These are phyloP conservation scores for Gortyna flavago DNA, from an alignment of 2,888 invertebrate species.

Conservation along the genomic window DNA sequence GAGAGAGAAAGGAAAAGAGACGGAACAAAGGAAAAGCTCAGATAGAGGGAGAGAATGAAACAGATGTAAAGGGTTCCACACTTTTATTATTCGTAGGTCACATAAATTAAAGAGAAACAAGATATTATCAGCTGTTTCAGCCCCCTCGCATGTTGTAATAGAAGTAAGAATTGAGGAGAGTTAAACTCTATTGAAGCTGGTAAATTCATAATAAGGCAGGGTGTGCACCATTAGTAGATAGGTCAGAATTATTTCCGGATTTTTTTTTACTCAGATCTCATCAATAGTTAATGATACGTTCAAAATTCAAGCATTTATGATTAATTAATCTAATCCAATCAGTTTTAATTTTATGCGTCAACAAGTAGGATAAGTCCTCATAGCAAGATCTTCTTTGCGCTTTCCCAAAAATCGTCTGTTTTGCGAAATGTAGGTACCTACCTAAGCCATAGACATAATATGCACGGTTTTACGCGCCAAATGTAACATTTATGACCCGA, in stretches of 20 bases:
- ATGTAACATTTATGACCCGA: background rate
- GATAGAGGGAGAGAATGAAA: conserved; percentile 5
- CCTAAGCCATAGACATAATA: background rate
- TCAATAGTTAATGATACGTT: no score
- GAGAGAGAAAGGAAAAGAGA: conserved; percentile 8
- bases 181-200: background rate
- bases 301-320: no score
- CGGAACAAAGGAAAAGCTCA: conserved; percentile 3
- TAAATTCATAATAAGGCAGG: background rate
- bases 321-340: no score
- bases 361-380: no score
- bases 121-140: conserved; percentile 35
- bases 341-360: no score
- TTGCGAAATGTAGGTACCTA: no score
- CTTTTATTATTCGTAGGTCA: no score
- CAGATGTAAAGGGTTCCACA: conserved; percentile 13
- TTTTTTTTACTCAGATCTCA: no score
- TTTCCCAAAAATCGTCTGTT: no score
- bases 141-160: conserved; percentile 2
- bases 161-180: background rate
- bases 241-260: no score
- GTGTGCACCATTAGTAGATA: no score
- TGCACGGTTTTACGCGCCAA: background rate
- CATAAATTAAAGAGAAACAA: conserved; percentile 22
- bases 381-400: no score